A percentile compares a stretch with the other conserved stretches of the same genome.
Conservation (phyloP, 64 coral and sea anemone genomes). For the Pocillopora damicornis region DNA sequence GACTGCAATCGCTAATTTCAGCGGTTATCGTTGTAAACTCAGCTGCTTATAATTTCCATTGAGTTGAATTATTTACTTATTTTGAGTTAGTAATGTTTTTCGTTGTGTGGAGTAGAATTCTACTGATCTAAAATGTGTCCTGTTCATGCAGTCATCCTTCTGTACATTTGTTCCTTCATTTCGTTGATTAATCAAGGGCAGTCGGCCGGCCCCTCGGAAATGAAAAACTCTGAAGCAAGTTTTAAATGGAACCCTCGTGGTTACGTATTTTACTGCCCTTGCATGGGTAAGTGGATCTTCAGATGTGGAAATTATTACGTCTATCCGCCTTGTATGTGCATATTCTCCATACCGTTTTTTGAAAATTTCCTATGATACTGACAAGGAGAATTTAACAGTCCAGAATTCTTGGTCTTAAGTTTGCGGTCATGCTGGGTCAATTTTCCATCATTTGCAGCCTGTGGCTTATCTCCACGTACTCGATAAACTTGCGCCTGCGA, state of each 20-base stretch:
- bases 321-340: too few relatives aligned
- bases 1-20: neutral
- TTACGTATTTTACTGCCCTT: constrained; percentile 93
- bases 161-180: constrained; percentile 5
- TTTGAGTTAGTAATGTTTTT: neutral
- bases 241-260: constrained; percentile 65
- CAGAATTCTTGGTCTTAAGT: too few relatives aligned
- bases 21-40: neutral
- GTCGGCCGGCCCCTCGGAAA: neutral
- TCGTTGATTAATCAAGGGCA: neutral
- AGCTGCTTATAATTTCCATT: neutral
- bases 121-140: neutral
- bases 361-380: too few relatives aligned
- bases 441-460: too few relatives aligned
- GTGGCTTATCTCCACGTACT: too few relatives aligned
- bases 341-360: too few relatives aligned
- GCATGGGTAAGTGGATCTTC: constrained; percentile 78
- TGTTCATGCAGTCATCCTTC: neutral
- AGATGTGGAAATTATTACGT: too few relatives aligned
- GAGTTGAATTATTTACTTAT: neutral
- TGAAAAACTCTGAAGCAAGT: constrained; percentile 14
- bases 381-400: too few relatives aligned
- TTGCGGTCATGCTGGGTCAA: too few relatives aligned
- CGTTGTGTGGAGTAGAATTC: neutral
- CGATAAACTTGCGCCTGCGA: too few relatives aligned